phyloP scores from a whole-genome alignment of 2,888 invertebrate genomes.

The Drosophila tripunctata region DNA sequence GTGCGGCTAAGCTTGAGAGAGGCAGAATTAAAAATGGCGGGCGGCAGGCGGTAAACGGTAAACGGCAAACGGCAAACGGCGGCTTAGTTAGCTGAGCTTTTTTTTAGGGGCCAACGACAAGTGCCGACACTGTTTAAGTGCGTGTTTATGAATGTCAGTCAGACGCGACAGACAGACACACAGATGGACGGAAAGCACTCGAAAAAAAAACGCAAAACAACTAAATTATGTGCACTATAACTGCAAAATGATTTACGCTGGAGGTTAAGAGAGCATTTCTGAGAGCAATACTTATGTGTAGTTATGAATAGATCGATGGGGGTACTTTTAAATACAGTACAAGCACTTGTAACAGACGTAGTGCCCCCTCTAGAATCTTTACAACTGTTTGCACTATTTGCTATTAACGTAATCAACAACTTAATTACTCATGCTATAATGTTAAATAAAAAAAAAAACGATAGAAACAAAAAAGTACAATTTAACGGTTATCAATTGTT shows the following conservation, averaged over 20 bases:
- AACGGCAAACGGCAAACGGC: not conserved
- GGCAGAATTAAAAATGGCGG: constrained; percentile 1
- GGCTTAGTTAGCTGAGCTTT: constrained; percentile 47
- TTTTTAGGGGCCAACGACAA: constrained; percentile 37
- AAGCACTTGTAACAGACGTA: not conserved
- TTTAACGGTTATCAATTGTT: constrained; percentile 20
- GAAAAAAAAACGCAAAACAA: constrained; percentile 42
- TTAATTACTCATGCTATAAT: constrained; percentile 18
- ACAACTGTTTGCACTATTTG: not conserved
- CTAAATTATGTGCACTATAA: constrained; percentile 47
- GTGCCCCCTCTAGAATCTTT: not conserved
- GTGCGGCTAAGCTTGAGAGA: not conserved
- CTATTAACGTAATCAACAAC: constrained; percentile 1
- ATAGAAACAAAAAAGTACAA: not conserved
- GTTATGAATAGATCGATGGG: constrained; percentile 14
- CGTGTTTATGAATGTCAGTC: constrained; percentile 45
- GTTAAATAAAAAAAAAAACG: too few species aligned
- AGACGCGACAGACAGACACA: constrained; percentile 17
- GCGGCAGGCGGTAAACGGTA: constrained; percentile 6
- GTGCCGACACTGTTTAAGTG: constrained; percentile 21
- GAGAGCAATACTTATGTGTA: constrained; percentile 6
- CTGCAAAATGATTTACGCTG: constrained; percentile 31
- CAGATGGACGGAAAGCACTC: constrained; percentile 26
- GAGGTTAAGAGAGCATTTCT: constrained; percentile 42
- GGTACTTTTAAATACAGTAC: not conserved